Evolutionary conservation across 2,113 vertebrate species (phyloP).

Genomic region (Chroicocephalus ridibundus): DNA sequence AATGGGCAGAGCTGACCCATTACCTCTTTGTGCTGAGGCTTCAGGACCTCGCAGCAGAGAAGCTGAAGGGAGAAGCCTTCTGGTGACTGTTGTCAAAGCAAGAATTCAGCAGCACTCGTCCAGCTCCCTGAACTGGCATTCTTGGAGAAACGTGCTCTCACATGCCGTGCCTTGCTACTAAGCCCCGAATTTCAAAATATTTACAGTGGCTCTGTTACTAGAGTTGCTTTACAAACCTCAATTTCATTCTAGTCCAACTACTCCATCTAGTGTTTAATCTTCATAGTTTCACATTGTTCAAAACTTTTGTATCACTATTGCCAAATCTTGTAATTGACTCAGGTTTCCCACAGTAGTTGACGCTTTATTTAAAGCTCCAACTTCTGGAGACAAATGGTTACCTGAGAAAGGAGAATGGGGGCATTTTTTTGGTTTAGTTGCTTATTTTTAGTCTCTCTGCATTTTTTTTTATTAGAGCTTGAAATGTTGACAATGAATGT

Average conservation of each 20-base stretch:
- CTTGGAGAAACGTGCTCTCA: neutral
- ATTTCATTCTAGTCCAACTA: slow-evolving; percentile 35
- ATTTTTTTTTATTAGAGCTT: neutral
- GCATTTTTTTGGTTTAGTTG: neutral
- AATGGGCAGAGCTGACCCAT: neutral
- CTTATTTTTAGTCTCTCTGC: neutral
- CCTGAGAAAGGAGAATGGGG: neutral
- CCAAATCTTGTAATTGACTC: neutral
- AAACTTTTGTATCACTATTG: neutral
- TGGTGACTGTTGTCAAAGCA: neutral
- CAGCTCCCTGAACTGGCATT: neutral
- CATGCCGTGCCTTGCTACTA: neutral
- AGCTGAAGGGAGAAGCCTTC: neutral
- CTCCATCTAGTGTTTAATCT: slow-evolving; percentile 57
- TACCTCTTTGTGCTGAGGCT: neutral
- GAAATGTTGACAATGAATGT: neutral
- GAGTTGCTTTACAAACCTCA: neutral
- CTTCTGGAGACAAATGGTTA: neutral
- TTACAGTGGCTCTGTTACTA: neutral
- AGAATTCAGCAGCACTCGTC: neutral
- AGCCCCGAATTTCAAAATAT: slow-evolving; percentile 17
- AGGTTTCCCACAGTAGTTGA: neutral
- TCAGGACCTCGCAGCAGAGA: neutral
- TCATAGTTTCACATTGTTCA: neutral
- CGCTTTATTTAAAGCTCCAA: neutral